Evolutionary conservation across 2,888 invertebrate genomes (phyloP).

Genomic region (Xanthostigma xanthostigma): DNA sequence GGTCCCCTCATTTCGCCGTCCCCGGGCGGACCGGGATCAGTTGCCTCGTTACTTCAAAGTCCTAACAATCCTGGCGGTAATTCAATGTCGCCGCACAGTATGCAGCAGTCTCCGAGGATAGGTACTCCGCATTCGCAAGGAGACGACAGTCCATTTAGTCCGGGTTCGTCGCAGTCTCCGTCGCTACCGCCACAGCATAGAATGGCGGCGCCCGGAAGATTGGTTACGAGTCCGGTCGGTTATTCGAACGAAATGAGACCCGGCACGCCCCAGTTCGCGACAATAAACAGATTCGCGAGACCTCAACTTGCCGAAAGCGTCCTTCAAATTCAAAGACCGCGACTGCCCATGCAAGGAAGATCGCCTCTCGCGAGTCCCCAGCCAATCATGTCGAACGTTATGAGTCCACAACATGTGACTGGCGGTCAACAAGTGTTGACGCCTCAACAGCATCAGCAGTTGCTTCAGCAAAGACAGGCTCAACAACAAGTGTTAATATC

Average conservation of each 20-base stretch:
- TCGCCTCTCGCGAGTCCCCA: conserved; percentile 37
- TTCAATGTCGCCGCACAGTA: conserved; percentile 37
- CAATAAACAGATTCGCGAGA: conserved; percentile 27
- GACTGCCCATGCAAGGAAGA: conserved; percentile 23
- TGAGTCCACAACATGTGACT: conserved; percentile 19
- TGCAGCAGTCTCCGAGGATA: conserved; percentile 42
- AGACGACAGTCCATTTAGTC: conserved; percentile 41
- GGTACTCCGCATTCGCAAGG: conserved; percentile 46
- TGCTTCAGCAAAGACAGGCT: conserved; percentile 10
- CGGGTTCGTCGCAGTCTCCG: conserved; percentile 35
- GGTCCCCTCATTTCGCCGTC: conserved; percentile 37
- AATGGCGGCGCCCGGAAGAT: conserved; percentile 23
- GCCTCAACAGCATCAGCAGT: conserved; percentile 24
- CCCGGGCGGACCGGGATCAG: conserved; percentile 25
- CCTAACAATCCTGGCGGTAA: conserved; percentile 28
- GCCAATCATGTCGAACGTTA: conserved; percentile 28
- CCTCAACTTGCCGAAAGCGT: conserved; percentile 25
- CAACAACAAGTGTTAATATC: conserved; percentile 4
- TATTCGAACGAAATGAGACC: conserved; percentile 15
- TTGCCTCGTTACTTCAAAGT: conserved; percentile 32
- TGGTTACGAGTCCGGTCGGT: conserved; percentile 36
- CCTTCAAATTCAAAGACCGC: conserved; percentile 21
- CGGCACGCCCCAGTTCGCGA: conserved; percentile 19
- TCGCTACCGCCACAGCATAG: conserved; percentile 39
- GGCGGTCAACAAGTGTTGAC: conserved; percentile 16